phyloP scores from a whole-genome alignment of 2,113 vertebrate species.

The Athene noctua region DNA sequence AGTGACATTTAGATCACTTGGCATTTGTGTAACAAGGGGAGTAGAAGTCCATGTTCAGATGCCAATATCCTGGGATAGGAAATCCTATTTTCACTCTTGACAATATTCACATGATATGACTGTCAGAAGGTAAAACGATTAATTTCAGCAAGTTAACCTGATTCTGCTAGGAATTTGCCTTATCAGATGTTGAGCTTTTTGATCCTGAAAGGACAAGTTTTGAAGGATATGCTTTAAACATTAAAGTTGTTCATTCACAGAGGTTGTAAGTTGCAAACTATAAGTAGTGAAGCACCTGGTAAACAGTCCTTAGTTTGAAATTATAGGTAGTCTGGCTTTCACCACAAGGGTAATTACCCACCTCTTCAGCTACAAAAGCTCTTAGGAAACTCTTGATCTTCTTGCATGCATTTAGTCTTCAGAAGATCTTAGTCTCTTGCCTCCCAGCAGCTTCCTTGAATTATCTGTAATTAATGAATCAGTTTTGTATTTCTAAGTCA shows the following conservation, averaged over 20 bases:
- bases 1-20: background rate
- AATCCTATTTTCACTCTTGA: background rate
- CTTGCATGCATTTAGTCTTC: background rate
- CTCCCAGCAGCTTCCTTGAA: background rate
- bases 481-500: background rate
- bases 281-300: background rate
- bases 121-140: background rate
- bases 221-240: background rate
- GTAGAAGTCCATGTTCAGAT: background rate
- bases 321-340: background rate
- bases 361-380: background rate
- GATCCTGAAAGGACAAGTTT: background rate
- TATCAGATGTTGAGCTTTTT: background rate
- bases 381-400: background rate
- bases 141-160: background rate
- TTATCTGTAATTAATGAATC: background rate
- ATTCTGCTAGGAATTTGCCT: background rate
- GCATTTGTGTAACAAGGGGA: background rate
- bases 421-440: background rate
- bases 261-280: background rate
- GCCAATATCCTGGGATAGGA: background rate
- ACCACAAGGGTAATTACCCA: background rate
- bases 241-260: background rate
- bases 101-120: background rate
- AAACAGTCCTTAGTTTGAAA: background rate